Evolutionary conservation across 2,888 invertebrate species (phyloP), one percentile per base, ranked within the genome.

Genomic region (Ormia ochracea): DNA sequence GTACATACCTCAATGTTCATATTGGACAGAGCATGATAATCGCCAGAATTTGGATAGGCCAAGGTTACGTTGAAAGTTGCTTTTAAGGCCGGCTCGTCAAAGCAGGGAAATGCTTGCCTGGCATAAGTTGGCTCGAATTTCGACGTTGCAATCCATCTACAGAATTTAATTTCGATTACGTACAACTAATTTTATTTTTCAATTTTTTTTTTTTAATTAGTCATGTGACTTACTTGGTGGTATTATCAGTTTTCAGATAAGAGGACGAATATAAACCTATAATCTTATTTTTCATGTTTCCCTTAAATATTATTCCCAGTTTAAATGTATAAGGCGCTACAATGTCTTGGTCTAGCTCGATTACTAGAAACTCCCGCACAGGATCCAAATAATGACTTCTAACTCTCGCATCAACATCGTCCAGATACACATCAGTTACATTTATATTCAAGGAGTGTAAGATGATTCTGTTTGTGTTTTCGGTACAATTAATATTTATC

Each of bases 51-150:
- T 0, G 96, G 96, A 85, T 94, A 94, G 17, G 95, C 93, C 19
- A 98, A 88, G 31, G 93, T 94, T 0, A 97, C 93, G 28, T 93
- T 93, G 90, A 93, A 98, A 52, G 93, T 94, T 0, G 98, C 96
- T 90, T 98, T 98, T 88, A 96, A 93, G 38, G 94, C 93, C 0
- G 96, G 98, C 86, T 98, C 97, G 89, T 98, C 98, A 86, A 98
- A 97, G 87, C 98, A 98, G 0, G 98, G 98, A 87, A 96, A 98
- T 0, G 97, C 96, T 90, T 95, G 94, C 26, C 98, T 92, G 0
- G 98, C 98, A 89, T 96, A 96, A 0, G 97, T 97, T 0, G 98
- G 97, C 88, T 98, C 96, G 86, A 98, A 98, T 90, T 98, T 98
- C 14, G 97, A 95, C 0, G 97, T 96, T 4, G 96, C 96, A 88